These are phyloP conservation scores for Saimiri boliviensis DNA, from an alignment of 2,113 vertebrate genomes.

Conservation along the genomic window DNA sequence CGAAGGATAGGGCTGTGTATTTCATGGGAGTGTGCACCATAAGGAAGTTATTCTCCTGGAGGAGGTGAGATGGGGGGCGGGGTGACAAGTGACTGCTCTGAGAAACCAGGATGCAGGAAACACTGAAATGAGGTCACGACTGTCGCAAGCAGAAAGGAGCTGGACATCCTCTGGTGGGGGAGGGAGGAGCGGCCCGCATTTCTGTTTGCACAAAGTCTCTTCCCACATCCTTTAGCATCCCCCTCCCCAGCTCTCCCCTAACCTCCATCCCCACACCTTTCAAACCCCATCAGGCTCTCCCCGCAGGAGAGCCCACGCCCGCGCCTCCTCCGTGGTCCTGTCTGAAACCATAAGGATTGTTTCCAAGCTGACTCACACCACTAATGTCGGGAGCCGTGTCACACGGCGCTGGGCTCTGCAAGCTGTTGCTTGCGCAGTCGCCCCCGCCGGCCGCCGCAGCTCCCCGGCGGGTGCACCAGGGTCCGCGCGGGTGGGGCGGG, in stretches of 20 bases:
- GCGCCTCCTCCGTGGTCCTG: slow-evolving; percentile 53
- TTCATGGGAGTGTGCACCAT: not conserved
- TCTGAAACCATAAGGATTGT: slow-evolving; percentile 59
- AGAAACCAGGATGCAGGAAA: slow-evolving; percentile 39
- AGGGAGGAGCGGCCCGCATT: not conserved
- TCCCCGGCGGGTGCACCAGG: slow-evolving; percentile 13
- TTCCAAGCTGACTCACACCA: slow-evolving; percentile 82
- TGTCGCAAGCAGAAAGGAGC: slow-evolving; percentile 59
- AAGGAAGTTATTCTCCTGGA: not conserved
- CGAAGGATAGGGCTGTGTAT: not conserved
- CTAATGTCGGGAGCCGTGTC: slow-evolving; percentile 75
- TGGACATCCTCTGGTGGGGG: slow-evolving; percentile 48
- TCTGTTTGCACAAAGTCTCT: not conserved
- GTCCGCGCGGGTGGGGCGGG: slow-evolving; percentile 62
- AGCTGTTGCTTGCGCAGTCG: slow-evolving; percentile 78
- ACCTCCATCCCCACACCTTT: not conserved
- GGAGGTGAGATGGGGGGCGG: not conserved
- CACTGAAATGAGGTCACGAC: slow-evolving; percentile 71
- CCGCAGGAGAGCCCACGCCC: not conserved
- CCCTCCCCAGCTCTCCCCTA: not conserved
- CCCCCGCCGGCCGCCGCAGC: slow-evolving; percentile 6
- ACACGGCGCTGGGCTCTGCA: slow-evolving; percentile 75
- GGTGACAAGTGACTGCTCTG: not conserved
- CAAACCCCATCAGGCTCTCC: not conserved
- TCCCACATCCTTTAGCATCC: not conserved